Evolutionary conservation across 2,888 invertebrate species (phyloP), one percentile per base, ranked within the genome.

Genomic region (Calameuta filiformis): DNA sequence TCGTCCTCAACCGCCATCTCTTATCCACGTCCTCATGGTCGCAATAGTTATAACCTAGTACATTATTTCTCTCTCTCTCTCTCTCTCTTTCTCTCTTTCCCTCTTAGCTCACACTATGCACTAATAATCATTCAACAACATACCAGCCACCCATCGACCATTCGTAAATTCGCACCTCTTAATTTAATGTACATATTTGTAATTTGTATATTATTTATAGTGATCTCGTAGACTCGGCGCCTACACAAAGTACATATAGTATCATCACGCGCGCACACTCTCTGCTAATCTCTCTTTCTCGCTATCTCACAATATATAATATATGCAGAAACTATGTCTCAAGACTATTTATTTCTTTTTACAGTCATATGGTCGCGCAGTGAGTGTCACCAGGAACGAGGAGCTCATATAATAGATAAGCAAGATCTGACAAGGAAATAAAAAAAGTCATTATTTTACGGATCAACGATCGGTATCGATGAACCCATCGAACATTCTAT

Each of bases 11-110:
- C 56, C 40, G 23, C 23, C 40, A 15, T 56, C 23, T 56, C 9
- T 56, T 23, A 23, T 23, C 9, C 56, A 9, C 56, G 2, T 56
- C 9, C 56, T 23, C 9, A 56, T 23, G 56, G 23, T 80, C 80
- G 80, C 80, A 81, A 82, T 84, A 85, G 82, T 83, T 82, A 82
- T 82, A 82, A 83, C 78, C 77, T 81, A 80, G 77, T 81, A 81
- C 82, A 84, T 83, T 80, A 33, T 31, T 84, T 81, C 81, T 77
- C 80, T 81, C 78, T 40, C 81, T 82, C 80, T 77, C 80, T 81
- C 78, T 56, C 11, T 35, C 35, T 35, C 11, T 35, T 11, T 82
- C 81, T 77, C 80, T 56, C 81, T 82, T 81, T 77, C 80, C 81
- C 78, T 56, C 81, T 80, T 80, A 75, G 80, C 82, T 81, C 83